These are phyloP conservation scores for Dasysyrphus tricinctus DNA, from an alignment of 2,888 invertebrate species.

Conservation along the genomic window DNA sequence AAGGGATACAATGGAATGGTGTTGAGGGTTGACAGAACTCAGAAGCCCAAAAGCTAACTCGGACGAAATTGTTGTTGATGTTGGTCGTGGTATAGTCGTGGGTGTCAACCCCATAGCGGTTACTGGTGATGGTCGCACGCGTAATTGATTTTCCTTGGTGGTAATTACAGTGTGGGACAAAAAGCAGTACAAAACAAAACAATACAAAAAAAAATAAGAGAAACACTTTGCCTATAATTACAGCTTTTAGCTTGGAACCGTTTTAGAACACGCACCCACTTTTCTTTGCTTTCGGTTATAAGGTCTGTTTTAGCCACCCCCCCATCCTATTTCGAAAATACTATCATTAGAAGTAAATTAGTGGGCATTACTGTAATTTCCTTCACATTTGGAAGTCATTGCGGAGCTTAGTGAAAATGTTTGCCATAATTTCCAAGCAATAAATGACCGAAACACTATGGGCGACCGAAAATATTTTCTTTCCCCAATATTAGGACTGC, in stretches of 20 bases:
- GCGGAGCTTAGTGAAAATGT: constrained; percentile 74
- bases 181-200: constrained; percentile 10
- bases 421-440: constrained; percentile 74
- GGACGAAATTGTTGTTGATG: constrained; percentile 61
- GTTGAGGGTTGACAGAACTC: background rate
- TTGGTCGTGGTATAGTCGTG: constrained; percentile 8
- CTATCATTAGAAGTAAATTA: constrained; percentile 76
- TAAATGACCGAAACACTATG: constrained; percentile 72
- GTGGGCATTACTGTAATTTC: constrained; percentile 75
- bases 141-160: constrained; percentile 66
- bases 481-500: background rate
- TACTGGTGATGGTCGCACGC: constrained; percentile 53
- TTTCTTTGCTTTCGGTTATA: background rate
- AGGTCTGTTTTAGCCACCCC: background rate
- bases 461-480: constrained; percentile 18
- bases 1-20: background rate
- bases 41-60: constrained; percentile 52
- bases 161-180: constrained; percentile 57
- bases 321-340: constrained; percentile 49
- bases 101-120: constrained; percentile 4
- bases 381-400: constrained; percentile 75
- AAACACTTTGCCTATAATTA: constrained; percentile 63
- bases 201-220: constrained; percentile 2
- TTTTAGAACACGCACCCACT: constrained; percentile 64
- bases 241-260: constrained; percentile 62